Conservation (phyloP, 2,888 invertebrate species). For the Drosophila pullipes region DNA sequence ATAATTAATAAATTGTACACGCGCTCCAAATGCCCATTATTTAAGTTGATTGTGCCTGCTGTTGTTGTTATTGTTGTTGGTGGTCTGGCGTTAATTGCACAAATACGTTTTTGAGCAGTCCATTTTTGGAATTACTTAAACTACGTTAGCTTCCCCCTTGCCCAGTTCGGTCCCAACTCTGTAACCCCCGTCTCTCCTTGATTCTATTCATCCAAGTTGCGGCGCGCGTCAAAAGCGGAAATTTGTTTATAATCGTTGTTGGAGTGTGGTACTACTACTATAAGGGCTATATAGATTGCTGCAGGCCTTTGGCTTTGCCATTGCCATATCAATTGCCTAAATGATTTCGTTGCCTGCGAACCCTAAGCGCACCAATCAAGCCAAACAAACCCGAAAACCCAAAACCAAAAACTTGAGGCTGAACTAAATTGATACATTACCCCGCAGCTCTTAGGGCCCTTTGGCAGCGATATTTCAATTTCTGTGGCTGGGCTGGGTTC, state of each 20-base stretch:
- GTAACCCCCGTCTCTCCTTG: neutral
- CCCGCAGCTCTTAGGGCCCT: constrained; percentile 37
- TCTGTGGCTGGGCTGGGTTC: constrained; percentile 42
- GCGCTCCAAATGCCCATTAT: constrained; percentile 61
- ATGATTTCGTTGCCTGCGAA: constrained; percentile 56
- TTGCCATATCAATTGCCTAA: constrained; percentile 74
- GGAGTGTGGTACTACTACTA: constrained; percentile 60
- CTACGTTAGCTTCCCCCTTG: constrained; percentile 20
- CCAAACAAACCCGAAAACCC: constrained; percentile 36
- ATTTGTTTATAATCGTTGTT: constrained; percentile 79
- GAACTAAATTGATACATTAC: constrained; percentile 77
- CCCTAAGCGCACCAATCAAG: constrained; percentile 60
- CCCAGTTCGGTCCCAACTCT: neutral
- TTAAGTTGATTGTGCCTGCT: constrained; percentile 35
- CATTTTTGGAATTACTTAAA: constrained; percentile 67
- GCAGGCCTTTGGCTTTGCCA: constrained; percentile 19
- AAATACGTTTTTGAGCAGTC: constrained; percentile 77
- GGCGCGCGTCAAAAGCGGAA: constrained; percentile 80
- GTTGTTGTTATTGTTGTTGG: constrained; percentile 10
- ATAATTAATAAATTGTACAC: constrained; percentile 77
- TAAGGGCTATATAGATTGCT: constrained; percentile 14
- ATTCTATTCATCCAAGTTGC: constrained; percentile 16
- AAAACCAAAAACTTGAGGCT: constrained; percentile 28
- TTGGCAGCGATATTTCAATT: constrained; percentile 64
- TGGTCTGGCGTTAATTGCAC: constrained; percentile 73